Base-by-base conservation (phyloP, 1,140 invertebrate genomes). In the Drosophila sp. region DNA sequence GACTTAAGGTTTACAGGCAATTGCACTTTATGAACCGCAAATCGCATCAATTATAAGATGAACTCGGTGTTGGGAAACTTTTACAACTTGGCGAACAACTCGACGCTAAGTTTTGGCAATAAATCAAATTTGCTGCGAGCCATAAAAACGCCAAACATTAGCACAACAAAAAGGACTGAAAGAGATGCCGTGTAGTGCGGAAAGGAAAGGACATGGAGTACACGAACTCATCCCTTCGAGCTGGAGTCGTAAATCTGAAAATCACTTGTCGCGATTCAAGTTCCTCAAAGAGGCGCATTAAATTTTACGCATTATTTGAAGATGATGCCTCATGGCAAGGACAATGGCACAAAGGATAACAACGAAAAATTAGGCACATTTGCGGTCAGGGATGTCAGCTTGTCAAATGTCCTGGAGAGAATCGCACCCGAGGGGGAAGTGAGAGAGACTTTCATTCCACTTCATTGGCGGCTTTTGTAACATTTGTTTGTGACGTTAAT, bases 401-500 rank as follows among this genome's bases (percentile, higher is more conserved):
- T 67, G 64, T 69, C 63, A 73, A 67, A 70, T 65, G 50, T 63
- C 54, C 43, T 46, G 14, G 13, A 32, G 27, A 51, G 48, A 16
- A 46, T 4, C 13, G 21, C 25, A 9, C 27, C 8, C 34, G 40
- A 29, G 63, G 56, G 21, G 21, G 21, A 4, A 21, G n/a, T n/a
- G 13, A 32, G 27, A 51, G 59, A 57, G 43, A 72, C 71, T 74
- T 80, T 89, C 77, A 87, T 91, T 91, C 90, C 90, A 90, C 90
- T 91, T 91, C 90, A 91, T 91, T 91, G 90, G 83, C 80, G 80
- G 80, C 90, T 89, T 91, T 91, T 82, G 90, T 79, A 91, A 91
- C 90, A 91, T 91, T 91, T 91, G 90, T 91, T 91, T 91, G 77
- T 91, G 90, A 91, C 90, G 74, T 91, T 91, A 91, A 91, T 91